Percentiles rank a stretch among this genome's conserved stretches.
Conservation (phyloP, 1,140 invertebrate genomes). For the Drosophila rufa region DNA sequence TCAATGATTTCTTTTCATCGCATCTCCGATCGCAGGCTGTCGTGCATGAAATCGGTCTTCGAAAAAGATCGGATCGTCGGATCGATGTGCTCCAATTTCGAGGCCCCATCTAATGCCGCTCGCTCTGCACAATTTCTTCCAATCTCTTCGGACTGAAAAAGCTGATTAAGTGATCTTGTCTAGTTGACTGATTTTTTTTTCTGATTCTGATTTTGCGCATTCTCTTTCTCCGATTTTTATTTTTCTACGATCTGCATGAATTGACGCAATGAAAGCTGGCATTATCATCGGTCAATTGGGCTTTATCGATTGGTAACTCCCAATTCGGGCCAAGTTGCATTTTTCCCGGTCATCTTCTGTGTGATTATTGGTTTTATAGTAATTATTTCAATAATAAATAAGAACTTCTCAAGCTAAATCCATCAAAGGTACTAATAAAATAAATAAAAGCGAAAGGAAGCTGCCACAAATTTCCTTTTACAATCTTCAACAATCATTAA, state of each 20-base stretch:
- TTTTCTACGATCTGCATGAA: slow-evolving; percentile 40
- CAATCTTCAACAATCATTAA: neutral
- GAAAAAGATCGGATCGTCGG: slow-evolving; percentile 26
- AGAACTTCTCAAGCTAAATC: too few species aligned
- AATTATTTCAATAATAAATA: too few species aligned
- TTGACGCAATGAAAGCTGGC: slow-evolving; percentile 46
- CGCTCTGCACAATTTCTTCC: slow-evolving; percentile 33
- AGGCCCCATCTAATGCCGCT: slow-evolving; percentile 31
- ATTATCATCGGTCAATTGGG: slow-evolving; percentile 39
- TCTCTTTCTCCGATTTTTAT: slow-evolving; percentile 16
- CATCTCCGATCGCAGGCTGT: slow-evolving; percentile 56
- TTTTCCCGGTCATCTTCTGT: slow-evolving; percentile 1
- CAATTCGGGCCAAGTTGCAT: slow-evolving; percentile 1
- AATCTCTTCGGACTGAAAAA: slow-evolving; percentile 42
- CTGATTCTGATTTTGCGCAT: slow-evolving; percentile 31
- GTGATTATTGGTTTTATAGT: neutral
- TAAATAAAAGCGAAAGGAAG: neutral
- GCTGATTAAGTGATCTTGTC: slow-evolving; percentile 63
- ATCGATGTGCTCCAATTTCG: slow-evolving; percentile 51
- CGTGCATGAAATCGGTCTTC: slow-evolving; percentile 68
- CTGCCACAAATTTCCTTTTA: neutral
- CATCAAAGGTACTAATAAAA: too few species aligned
- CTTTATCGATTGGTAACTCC: slow-evolving; percentile 8
- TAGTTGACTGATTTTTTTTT: slow-evolving; percentile 47
- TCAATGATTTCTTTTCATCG: slow-evolving; percentile 73